Evolutionary conservation across 2,888 invertebrate species (phyloP).

Genomic region (Allolobophora icterica): DNA sequence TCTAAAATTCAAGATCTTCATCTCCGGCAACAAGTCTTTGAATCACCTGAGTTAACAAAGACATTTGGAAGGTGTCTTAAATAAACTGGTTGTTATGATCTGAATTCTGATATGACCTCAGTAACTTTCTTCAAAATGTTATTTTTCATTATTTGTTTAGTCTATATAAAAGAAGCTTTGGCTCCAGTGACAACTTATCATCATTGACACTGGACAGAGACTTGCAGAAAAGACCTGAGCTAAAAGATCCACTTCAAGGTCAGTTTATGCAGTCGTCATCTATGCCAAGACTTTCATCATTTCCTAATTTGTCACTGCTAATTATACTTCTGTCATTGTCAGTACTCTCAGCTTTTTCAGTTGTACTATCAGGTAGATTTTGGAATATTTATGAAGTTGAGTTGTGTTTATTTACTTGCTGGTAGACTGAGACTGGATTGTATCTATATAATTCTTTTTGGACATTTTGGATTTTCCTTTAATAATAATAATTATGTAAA

Average conservation of each 20-base stretch:
- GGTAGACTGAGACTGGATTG: no score
- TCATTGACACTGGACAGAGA: neutral
- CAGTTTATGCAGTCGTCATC: neutral
- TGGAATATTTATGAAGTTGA: neutral
- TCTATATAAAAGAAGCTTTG: neutral
- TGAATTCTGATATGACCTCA: neutral
- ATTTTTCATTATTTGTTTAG: neutral
- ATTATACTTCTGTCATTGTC: no score
- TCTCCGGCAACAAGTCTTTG: neutral
- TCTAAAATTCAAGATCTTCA: neutral
- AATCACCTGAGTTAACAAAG: neutral
- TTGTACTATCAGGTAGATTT: neutral
- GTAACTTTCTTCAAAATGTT: slow-evolving; percentile 8
- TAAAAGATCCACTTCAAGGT: neutral
- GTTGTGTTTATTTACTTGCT: neutral
- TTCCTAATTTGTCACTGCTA: neutral
- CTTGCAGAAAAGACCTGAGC: neutral
- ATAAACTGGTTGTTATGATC: neutral
- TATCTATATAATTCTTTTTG: no score
- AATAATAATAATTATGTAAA: no score
- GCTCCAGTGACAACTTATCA: neutral
- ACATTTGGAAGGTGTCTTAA: neutral
- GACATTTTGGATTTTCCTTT: no score
- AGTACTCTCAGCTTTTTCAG: neutral
- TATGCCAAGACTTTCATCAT: neutral